Conservation (phyloP, 2,888 invertebrate genomes). For the Chymomyza amoena region DNA sequence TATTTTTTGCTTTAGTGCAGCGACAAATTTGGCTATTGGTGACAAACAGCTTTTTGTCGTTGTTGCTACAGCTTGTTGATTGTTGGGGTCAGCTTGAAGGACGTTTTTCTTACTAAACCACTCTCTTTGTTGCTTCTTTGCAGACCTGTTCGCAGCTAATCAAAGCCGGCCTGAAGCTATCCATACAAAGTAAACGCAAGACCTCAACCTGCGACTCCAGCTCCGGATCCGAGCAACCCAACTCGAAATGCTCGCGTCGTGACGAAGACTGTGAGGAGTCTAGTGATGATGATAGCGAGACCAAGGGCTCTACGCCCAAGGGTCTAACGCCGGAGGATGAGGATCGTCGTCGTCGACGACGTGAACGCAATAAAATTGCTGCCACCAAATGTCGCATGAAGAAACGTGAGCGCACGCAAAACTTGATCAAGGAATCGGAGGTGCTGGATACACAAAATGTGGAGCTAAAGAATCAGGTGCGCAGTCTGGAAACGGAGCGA, state of each 20-base stretch:
- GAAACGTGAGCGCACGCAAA: slow-evolving; percentile 92
- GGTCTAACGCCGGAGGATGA: slow-evolving; percentile 93
- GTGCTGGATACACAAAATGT: slow-evolving; percentile 91
- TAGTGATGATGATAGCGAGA: slow-evolving; percentile 81
- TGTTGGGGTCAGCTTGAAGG: slow-evolving; percentile 12
- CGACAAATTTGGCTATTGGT: slow-evolving; percentile 69
- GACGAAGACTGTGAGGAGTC: slow-evolving; percentile 77
- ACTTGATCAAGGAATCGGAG: slow-evolving; percentile 92
- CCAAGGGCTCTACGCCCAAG: slow-evolving; percentile 75
- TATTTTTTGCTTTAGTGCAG: no score
- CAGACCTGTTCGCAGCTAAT: slow-evolving; percentile 94
- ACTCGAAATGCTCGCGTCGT: slow-evolving; percentile 78
- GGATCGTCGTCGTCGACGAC: slow-evolving; percentile 89
- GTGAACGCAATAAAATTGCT: slow-evolving; percentile 95
- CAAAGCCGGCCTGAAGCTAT: slow-evolving; percentile 93
- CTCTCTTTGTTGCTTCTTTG: slow-evolving; percentile 32
- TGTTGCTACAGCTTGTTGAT: slow-evolving; percentile 27
- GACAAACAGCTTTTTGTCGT: slow-evolving; percentile 70
- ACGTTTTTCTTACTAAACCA: background rate
- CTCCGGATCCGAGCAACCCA: slow-evolving; percentile 79
- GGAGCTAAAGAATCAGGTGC: slow-evolving; percentile 89
- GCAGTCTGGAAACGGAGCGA: slow-evolving; percentile 89
- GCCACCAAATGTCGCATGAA: slow-evolving; percentile 96
- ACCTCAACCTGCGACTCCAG: slow-evolving; percentile 84
- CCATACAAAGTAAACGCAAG: slow-evolving; percentile 93